Conservation (phyloP, 2,888 invertebrate genomes). For the Mongoloraphidia duomilia region DNA sequence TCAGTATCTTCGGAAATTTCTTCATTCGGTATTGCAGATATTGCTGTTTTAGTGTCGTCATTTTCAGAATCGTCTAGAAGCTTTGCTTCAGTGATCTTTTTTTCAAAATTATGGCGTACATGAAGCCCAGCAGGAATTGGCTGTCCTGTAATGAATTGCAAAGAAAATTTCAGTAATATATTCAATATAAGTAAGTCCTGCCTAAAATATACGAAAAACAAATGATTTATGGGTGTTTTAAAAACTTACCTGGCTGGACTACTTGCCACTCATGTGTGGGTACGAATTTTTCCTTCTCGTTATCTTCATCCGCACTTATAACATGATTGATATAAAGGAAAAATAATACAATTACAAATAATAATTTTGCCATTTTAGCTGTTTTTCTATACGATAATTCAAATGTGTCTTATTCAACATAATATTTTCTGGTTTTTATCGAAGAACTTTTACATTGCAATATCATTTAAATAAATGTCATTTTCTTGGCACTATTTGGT, state of each 20-base stretch:
- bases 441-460: too few relatives aligned
- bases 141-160: conserved; percentile 38
- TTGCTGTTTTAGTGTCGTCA: conserved; percentile 9
- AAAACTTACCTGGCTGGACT: conserved; percentile 39
- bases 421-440: too few relatives aligned
- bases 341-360: neutral
- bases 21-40: conserved; percentile 4
- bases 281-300: conserved; percentile 32
- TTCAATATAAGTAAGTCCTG: conserved; percentile 1
- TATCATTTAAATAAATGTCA: too few relatives aligned
- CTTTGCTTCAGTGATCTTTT: conserved; percentile 61
- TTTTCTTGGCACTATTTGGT: too few relatives aligned
- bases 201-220: conserved; percentile 1
- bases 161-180: conserved; percentile 4
- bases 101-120: conserved; percentile 58
- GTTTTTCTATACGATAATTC: too few relatives aligned
- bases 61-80: conserved; percentile 36
- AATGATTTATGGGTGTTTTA: conserved; percentile 4
- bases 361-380: too few relatives aligned
- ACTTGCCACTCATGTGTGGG: conserved; percentile 49
- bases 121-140: conserved; percentile 59
- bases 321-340: neutral
- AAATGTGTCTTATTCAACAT: too few relatives aligned
- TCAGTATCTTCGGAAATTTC: conserved; percentile 15
- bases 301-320: neutral